A percentile compares a stretch with the other conserved stretches of the same genome.
Conservation (phyloP, 2,797 vertebrate species). For the Lagorchestes hirsutus region DNA sequence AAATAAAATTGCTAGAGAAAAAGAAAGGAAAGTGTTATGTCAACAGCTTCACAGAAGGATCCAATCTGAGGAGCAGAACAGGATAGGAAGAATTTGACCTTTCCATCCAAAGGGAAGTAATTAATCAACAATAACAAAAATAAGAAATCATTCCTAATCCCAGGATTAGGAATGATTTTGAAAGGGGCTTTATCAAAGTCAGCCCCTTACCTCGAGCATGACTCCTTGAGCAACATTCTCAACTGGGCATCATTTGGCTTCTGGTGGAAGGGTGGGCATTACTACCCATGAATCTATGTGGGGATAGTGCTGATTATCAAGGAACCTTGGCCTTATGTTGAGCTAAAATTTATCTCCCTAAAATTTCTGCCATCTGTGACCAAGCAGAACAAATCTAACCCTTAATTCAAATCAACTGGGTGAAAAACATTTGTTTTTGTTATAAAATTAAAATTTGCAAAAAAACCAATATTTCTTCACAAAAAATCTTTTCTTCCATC, state of each 20-base stretch:
- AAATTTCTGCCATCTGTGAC: neutral
- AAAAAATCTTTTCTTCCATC: neutral
- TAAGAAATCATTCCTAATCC: neutral
- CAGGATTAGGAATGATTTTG: neutral
- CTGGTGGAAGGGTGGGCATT: neutral
- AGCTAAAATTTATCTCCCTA: neutral
- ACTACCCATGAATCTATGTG: neutral
- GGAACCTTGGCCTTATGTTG: neutral
- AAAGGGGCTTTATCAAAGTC: neutral
- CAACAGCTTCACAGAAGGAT: neutral
- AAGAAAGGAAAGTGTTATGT: neutral
- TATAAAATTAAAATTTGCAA: neutral
- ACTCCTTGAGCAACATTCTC: neutral
- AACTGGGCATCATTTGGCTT: neutral
- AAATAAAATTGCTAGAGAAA: conserved; percentile 93
- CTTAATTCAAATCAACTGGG: neutral
- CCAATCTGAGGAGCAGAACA: conserved; percentile 16
- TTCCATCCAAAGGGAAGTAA: neutral
- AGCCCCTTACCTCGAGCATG: neutral
- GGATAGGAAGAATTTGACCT: neutral
- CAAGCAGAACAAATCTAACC: neutral
- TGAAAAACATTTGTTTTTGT: neutral
- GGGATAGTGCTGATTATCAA: neutral
- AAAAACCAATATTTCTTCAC: neutral
- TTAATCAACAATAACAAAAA: neutral